Conservation (phyloP, 2,888 invertebrate genomes). For the Leptogaster cylindrica region DNA sequence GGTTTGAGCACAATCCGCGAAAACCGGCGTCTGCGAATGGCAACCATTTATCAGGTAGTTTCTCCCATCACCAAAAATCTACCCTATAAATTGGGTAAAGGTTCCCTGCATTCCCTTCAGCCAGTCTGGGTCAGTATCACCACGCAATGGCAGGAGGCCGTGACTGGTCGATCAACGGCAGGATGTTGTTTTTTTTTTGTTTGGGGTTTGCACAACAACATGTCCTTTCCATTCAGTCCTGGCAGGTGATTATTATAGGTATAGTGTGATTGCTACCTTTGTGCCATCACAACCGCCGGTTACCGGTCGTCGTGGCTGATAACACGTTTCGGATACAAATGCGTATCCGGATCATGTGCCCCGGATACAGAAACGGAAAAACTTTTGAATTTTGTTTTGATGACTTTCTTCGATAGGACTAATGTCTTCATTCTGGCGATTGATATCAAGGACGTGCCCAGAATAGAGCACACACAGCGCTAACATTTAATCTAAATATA, state of each 20-base stretch:
- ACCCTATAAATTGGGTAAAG: neutral
- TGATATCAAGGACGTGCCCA: neutral
- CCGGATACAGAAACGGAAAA: slow-evolving; percentile 2
- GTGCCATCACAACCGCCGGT: neutral
- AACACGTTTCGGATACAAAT: neutral
- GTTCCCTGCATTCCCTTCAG: neutral
- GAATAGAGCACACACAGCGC: neutral
- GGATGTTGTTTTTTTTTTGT: neutral
- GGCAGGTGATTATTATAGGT: slow-evolving; percentile 48
- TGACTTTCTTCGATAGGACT: slow-evolving; percentile 26
- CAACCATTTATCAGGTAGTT: neutral
- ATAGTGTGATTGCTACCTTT: slow-evolving; percentile 42
- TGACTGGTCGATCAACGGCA: neutral
- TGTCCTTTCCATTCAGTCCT: slow-evolving; percentile 41
- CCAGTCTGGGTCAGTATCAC: too few relatives aligned
- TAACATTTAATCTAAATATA: slow-evolving; percentile 46
- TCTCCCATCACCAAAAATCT: neutral
- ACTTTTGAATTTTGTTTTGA: slow-evolving; percentile 43
- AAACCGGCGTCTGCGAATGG: neutral
- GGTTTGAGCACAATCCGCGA: slow-evolving; percentile 26
- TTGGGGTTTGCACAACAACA: slow-evolving; percentile 1
- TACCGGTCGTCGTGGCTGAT: slow-evolving; percentile 8
- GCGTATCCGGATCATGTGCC: slow-evolving; percentile 7
- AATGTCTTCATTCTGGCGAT: slow-evolving; percentile 22
- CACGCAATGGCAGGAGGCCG: neutral